Evolutionary conservation across 30 jellyfish, hydroid and myxozoan genomes (phyloP), one percentile per base, ranked within the genome.

Genomic region (Hydractinia echinata): DNA sequence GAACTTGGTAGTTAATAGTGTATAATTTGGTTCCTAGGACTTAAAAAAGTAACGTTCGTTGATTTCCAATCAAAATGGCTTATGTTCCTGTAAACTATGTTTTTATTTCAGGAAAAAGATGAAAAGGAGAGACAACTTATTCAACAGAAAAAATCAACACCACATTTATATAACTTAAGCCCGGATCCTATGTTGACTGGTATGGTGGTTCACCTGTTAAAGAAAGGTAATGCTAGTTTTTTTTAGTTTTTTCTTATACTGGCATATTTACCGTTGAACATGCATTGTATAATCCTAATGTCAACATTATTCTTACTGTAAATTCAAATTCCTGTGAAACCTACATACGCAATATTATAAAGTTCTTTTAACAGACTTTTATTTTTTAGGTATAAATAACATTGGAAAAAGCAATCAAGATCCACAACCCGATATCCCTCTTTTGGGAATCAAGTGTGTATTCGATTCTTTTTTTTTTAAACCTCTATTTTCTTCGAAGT

Each of bases 161-260:
- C 91, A n/a, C 96, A 89, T 62, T 73, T 89, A 21, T 84, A 83
- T 66, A 89, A 89, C 73, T 62, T 89, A 58, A 89, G 84, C 79
- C 96, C 96, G 4, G 96, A 89, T 54, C 95, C 96, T 10, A 89
- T 89, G 95, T 85, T 89, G 13, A 68, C 96, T 30, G 96, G 96
- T 54, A 89, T 89, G 96, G 77, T 89, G 51, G 90, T 80, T 4
- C 89, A 89, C 67, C 71, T 89, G 9, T 79, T 89, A 10, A 89
- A 89, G 68, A 83, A 79, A 73, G 96, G 96, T 89, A 61, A 20
- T 82, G 14, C 39, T 16, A 10, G 8, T 44, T 19, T 0, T 30
- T n/a, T n/a, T n/a, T n/a, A n/a, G n/a, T n/a, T n/a, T n/a, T 30
- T 30, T 2, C 44, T 30, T 30, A 30, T 30, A 1, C 44, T 30